Evolutionary conservation across 2,113 vertebrate species (phyloP), one percentile per base, ranked within the genome.

Genomic region (Trichomycterus rosablanca): DNA sequence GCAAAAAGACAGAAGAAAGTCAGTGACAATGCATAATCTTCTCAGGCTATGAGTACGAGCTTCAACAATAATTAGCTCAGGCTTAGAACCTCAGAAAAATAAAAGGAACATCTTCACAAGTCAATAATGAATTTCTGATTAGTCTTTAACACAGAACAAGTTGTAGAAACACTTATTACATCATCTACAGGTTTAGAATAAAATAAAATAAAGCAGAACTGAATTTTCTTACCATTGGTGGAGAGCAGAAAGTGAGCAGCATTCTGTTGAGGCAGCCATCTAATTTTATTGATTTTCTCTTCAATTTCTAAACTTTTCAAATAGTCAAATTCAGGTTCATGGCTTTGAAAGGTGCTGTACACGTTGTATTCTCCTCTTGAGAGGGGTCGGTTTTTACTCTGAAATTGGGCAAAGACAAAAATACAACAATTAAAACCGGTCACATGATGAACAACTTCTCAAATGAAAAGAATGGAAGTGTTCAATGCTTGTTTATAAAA

Each of bases 301-400:
- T 80, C 78, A 4, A 80, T 80, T 73, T 80, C 78, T 76, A 80
- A 76, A 66, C 76, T 78, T 71, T 80, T 80, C 67, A 80, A 71
- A 70, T 80, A 80, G 63, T 90, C 86, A 76, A 89, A 91, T 48
- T 91, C 85, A 55, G 67, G n/a, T n/a, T n/a, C n/a, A n/a, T n/a
- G n/a, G n/a, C n/a, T n/a, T n/a, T n/a, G n/a, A n/a, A n/a, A n/a
- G n/a, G n/a, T n/a, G n/a, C n/a, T n/a, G n/a, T n/a, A n/a, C n/a
- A n/a, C n/a, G n/a, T n/a, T n/a, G n/a, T 80, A 80, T 52, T 80
- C 78, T 14, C 78, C 78, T 77, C 75, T 68, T 3, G 75, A 77
- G 43, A 74, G 75, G 14, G 69, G 71, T n/a, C 78, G 73, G 59
- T 77, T 78, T 77, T 80, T 80, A 77, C 73, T 80, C 78, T 80